Evolutionary conservation across 2,113 vertebrate genomes (phyloP).

Genomic region (Pogona vitticeps): DNA sequence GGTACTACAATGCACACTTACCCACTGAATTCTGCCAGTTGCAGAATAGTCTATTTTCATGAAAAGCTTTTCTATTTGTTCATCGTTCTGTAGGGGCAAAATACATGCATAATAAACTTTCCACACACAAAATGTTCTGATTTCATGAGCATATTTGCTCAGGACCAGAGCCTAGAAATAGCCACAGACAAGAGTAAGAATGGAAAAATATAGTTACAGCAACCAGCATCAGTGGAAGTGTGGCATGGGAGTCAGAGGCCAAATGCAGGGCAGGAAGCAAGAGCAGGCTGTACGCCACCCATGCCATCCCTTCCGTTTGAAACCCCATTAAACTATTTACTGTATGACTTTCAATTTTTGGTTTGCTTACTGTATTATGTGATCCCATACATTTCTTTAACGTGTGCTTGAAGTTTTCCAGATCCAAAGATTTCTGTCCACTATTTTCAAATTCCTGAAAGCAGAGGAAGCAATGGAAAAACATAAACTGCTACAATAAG

Average conservation of each 20-base stretch:
- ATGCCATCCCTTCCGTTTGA: not conserved
- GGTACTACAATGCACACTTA: constrained; percentile 49
- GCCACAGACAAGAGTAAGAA: not conserved
- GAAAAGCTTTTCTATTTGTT: constrained; percentile 78
- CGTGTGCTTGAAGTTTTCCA: constrained; percentile 71
- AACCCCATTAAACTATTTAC: not conserved
- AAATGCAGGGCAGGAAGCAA: not conserved
- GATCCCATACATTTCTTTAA: constrained; percentile 74
- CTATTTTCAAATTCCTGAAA: constrained; percentile 71
- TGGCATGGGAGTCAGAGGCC: not conserved
- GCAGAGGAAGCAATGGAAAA: constrained; percentile 18
- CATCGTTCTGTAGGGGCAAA: constrained; percentile 64
- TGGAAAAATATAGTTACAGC: not conserved
- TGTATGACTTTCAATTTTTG: not conserved
- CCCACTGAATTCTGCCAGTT: constrained; percentile 76
- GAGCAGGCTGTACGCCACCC: not conserved
- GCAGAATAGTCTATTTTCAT: constrained; percentile 80
- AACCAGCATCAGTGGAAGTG: not conserved
- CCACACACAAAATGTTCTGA: not conserved
- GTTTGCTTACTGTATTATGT: constrained; percentile 62
- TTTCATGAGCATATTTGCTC: not conserved
- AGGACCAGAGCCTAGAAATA: not conserved
- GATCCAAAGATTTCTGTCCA: constrained; percentile 64
- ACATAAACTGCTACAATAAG: not conserved
- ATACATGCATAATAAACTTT: not conserved